Percentiles rank a stretch among this genome's conserved stretches.
These are phyloP conservation scores for Eretmocerus hayati DNA, from an alignment of 2,888 invertebrate genomes.

Conservation along the genomic window DNA sequence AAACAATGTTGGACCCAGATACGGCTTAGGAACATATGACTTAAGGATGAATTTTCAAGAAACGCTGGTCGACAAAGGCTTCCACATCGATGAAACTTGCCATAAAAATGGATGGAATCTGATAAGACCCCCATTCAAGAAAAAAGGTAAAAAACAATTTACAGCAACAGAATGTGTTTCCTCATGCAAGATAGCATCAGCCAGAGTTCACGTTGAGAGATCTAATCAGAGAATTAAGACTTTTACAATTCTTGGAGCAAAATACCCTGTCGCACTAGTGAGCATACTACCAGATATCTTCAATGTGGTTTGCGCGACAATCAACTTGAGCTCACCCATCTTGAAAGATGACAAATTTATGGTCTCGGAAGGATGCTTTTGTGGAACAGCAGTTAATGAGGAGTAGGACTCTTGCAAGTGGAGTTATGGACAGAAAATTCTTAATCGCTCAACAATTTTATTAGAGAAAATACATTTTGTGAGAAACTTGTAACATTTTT, in stretches of 20 bases:
- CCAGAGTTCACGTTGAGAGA: conserved; percentile 22
- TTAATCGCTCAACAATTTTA: too few species aligned
- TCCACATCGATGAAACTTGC: conserved; percentile 21
- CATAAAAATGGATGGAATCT: conserved; percentile 11
- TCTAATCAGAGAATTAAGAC: conserved; percentile 16
- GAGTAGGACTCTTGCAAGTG: too few species aligned
- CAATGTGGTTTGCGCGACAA: conserved; percentile 17
- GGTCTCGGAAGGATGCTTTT: too few species aligned
- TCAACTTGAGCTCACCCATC: conserved; percentile 18
- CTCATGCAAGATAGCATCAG: conserved; percentile 17
- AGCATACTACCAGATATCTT: conserved; percentile 17
- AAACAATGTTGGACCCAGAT: too few species aligned
- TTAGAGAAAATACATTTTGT: too few species aligned
- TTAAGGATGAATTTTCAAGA: too few species aligned
- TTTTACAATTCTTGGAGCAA: conserved; percentile 17
- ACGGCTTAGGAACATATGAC: too few species aligned
- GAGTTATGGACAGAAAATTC: too few species aligned
- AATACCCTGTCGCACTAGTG: background rate
- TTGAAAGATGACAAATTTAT: conserved; percentile 15
- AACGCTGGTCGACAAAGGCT: conserved; percentile 27
- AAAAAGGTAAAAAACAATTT: conserved; percentile 20
- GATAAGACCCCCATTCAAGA: conserved; percentile 21
- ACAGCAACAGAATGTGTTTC: conserved; percentile 13
- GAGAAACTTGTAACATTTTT: too few species aligned
- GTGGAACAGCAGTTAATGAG: too few species aligned